These are phyloP conservation scores for Heliconius ethilla DNA, from an alignment of 2,888 invertebrate species.

Conservation along the genomic window DNA sequence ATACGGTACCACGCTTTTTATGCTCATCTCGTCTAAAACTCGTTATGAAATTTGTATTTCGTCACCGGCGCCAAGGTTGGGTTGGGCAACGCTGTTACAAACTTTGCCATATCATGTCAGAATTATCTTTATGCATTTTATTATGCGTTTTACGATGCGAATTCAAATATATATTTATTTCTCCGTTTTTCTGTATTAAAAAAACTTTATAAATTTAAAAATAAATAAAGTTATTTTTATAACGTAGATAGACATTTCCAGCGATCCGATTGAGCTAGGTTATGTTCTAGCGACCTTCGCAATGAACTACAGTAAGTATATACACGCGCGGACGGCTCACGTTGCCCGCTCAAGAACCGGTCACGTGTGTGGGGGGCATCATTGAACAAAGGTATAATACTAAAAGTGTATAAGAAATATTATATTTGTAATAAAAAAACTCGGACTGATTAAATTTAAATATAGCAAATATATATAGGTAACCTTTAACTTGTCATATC, in stretches of 20 bases:
- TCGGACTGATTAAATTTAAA: neutral
- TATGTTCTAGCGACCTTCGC: slow-evolving; percentile 41
- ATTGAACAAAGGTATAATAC: neutral
- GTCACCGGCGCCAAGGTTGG: slow-evolving; percentile 65
- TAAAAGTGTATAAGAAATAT: neutral
- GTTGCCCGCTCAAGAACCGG: slow-evolving; percentile 32
- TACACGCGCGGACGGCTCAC: slow-evolving; percentile 38
- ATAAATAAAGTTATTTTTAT: slow-evolving; percentile 7
- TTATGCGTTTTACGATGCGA: neutral
- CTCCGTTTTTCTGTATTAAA: neutral
- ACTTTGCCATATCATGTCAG: slow-evolving; percentile 4
- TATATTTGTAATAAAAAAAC: slow-evolving; percentile 8
- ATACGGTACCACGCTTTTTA: slow-evolving; percentile 78
- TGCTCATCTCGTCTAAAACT: slow-evolving; percentile 70
- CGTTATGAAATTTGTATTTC: slow-evolving; percentile 75
- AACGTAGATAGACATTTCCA: slow-evolving; percentile 32
- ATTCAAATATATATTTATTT: neutral
- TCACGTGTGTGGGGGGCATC: slow-evolving; percentile 31
- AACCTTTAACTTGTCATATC: slow-evolving; percentile 16
- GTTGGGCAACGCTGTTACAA: slow-evolving; percentile 51
- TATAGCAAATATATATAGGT: slow-evolving; percentile 1
- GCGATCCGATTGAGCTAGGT: slow-evolving; percentile 36
- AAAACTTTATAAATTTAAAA: neutral
- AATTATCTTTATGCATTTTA: slow-evolving; percentile 7
- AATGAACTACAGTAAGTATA: slow-evolving; percentile 36